phyloP scores from a whole-genome alignment of 2,113 vertebrate species.

The Neoarius graeffei region DNA sequence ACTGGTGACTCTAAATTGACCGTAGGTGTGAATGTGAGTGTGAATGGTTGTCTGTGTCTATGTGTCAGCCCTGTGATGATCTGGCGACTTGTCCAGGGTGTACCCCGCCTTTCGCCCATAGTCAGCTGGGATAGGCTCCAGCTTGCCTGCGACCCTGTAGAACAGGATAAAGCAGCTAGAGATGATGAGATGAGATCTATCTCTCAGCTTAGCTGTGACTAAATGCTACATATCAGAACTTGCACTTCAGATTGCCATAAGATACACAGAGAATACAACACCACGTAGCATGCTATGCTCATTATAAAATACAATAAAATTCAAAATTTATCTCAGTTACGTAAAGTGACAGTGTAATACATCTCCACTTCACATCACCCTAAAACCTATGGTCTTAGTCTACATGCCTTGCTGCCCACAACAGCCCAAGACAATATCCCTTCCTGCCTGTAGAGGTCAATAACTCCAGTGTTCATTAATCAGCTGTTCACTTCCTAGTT shows the following conservation, averaged over 20 bases:
- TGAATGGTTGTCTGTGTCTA: too few relatives aligned
- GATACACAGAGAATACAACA: background rate
- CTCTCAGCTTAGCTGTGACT: background rate
- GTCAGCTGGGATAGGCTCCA: too few relatives aligned
- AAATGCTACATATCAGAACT: conserved; percentile 6
- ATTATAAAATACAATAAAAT: too few relatives aligned
- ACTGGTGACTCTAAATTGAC: too few relatives aligned
- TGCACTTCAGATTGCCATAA: background rate
- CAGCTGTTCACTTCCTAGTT: background rate
- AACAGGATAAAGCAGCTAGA: too few relatives aligned
- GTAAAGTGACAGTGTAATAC: background rate
- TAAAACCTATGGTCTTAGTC: background rate
- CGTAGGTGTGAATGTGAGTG: too few relatives aligned
- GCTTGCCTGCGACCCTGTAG: too few relatives aligned
- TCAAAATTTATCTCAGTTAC: background rate
- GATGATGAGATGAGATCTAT: background rate
- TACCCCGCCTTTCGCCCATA: too few relatives aligned
- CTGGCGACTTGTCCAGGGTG: too few relatives aligned
- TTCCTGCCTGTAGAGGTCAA: background rate
- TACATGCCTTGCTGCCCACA: background rate
- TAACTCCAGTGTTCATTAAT: background rate
- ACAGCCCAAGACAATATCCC: background rate
- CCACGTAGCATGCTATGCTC: background rate
- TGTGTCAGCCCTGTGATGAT: too few relatives aligned
- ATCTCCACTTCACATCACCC: background rate